Evolutionary conservation across 2,888 invertebrate species (phyloP).

Genomic region (Rosalia funebris): DNA sequence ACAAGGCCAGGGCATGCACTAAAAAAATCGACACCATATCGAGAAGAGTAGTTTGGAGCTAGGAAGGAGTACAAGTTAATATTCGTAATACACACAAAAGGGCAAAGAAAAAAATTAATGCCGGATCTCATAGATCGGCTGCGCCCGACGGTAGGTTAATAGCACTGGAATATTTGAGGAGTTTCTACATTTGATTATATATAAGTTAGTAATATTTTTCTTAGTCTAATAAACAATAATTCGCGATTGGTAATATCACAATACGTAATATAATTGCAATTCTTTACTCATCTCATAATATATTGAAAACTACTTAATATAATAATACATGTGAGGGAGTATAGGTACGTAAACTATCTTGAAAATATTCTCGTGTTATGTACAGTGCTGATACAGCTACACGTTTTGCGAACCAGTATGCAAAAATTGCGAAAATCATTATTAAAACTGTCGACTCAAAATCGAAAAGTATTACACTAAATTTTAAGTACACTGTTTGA

Average conservation of each 20-base stretch:
- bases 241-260: conserved; percentile 50
- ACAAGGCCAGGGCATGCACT: too few relatives aligned
- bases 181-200: too few relatives aligned
- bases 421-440: conserved; percentile 34
- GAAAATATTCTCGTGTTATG: conserved; percentile 45
- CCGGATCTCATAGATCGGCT: too few relatives aligned
- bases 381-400: conserved; percentile 63
- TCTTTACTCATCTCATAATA: conserved; percentile 1
- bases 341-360: conserved; percentile 20
- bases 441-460: conserved; percentile 20
- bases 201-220: too few relatives aligned
- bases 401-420: conserved; percentile 62
- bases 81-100: too few relatives aligned
- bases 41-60: too few relatives aligned
- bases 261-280: conserved; percentile 45
- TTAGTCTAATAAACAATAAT: too few relatives aligned
- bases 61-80: too few relatives aligned
- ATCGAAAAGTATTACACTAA: conserved; percentile 31
- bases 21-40: too few relatives aligned
- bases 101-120: too few relatives aligned
- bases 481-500: conserved; percentile 29
- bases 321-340: conserved; percentile 18
- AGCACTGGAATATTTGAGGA: too few relatives aligned
- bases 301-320: conserved; percentile 18
- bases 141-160: too few relatives aligned